Evolutionary conservation across 2,113 vertebrate species (phyloP).

Genomic region (Thalassoma bifasciatum): DNA sequence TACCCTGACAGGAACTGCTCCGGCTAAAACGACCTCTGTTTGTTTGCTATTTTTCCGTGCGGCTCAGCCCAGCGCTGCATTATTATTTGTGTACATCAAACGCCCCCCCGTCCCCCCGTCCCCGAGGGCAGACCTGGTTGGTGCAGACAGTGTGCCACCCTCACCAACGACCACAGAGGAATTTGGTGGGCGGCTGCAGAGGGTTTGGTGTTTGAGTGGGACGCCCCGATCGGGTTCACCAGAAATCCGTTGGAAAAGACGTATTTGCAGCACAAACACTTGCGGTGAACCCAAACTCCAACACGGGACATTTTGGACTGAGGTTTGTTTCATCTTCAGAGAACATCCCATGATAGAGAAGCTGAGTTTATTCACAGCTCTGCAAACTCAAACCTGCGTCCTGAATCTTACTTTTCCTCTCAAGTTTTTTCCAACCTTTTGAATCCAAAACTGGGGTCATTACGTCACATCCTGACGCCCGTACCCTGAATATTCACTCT

Average conservation of each 20-base stretch:
- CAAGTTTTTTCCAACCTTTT: too few relatives aligned
- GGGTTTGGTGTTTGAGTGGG: constrained; percentile 48
- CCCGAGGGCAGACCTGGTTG: constrained; percentile 63
- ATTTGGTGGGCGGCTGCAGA: constrained; percentile 65
- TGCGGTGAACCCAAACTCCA: constrained; percentile 64
- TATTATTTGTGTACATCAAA: constrained; percentile 82
- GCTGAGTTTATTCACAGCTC: constrained; percentile 53
- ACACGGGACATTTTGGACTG: constrained; percentile 41
- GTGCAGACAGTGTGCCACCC: constrained; percentile 69
- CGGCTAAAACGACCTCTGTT: constrained; percentile 77
- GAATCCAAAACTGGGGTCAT: too few relatives aligned
- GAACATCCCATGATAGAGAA: constrained; percentile 37
- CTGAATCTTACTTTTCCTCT: too few relatives aligned
- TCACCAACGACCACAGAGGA: constrained; percentile 65
- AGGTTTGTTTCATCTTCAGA: constrained; percentile 59
- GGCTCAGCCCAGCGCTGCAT: constrained; percentile 63
- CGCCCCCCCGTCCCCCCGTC: constrained; percentile 67
- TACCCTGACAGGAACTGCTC: constrained; percentile 75
- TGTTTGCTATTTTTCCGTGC: constrained; percentile 80
- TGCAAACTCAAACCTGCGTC: too few relatives aligned
- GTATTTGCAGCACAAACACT: constrained; percentile 74
- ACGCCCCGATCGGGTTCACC: constrained; percentile 66
- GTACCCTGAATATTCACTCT: too few relatives aligned
- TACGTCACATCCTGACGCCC: too few relatives aligned
- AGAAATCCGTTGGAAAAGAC: constrained; percentile 60